These are phyloP conservation scores for Jordanella pulchra DNA, from an alignment of 2,797 vertebrate genomes.

Conservation along the genomic window DNA sequence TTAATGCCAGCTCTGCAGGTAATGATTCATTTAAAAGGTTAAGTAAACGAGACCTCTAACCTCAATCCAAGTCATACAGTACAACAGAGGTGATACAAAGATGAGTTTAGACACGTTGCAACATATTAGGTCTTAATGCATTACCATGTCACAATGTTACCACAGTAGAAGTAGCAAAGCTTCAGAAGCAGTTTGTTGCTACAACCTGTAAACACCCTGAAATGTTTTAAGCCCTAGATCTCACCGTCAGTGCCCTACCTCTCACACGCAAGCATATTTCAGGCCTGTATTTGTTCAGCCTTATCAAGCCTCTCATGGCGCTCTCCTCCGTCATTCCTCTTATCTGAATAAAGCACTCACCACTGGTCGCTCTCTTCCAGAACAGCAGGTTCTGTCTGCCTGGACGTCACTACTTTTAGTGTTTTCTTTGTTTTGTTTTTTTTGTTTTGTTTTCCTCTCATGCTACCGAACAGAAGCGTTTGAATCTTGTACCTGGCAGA, in stretches of 20 bases:
- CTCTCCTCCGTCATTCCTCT: conserved; percentile 34
- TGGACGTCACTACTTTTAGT: conserved; percentile 24
- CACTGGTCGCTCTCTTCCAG: conserved; percentile 24
- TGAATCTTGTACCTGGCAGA: conserved; percentile 27
- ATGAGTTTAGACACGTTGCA: neutral
- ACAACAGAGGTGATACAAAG: neutral
- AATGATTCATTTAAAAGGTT: neutral
- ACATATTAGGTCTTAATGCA: neutral
- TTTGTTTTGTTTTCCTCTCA: neutral
- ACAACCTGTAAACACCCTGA: neutral
- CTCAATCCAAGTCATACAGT: neutral
- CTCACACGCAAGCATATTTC: neutral
- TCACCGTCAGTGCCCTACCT: neutral
- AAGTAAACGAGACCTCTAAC: neutral
- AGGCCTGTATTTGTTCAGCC: conserved; percentile 41
- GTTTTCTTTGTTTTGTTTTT: neutral
- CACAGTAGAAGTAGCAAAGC: neutral
- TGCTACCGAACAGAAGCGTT: conserved; percentile 13
- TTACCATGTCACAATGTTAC: neutral
- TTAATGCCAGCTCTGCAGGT: neutral
- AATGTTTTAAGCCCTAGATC: neutral
- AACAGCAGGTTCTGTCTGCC: conserved; percentile 31
- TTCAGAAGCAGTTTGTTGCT: neutral
- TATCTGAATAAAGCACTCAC: conserved; percentile 50
- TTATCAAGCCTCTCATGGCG: conserved; percentile 39